These are phyloP conservation scores for Catharus fuscescens DNA, from an alignment of 2,113 vertebrate genomes.

Conservation along the genomic window DNA sequence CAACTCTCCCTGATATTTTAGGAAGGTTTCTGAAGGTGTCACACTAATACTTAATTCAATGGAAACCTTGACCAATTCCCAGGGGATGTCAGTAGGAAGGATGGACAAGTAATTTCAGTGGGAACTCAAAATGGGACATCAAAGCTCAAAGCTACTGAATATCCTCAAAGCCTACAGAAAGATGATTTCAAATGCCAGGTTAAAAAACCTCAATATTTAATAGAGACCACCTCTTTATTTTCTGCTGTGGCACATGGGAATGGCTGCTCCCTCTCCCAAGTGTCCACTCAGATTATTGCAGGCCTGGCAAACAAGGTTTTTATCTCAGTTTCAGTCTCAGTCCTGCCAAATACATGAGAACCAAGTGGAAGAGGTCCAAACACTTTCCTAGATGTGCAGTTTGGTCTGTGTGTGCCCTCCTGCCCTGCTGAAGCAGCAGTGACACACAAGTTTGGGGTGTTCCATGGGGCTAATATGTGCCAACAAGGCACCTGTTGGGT, in stretches of 20 bases:
- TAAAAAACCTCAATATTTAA: not conserved
- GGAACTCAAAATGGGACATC: not conserved
- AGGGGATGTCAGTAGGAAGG: not conserved
- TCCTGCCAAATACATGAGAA: not conserved
- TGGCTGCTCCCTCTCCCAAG: not conserved
- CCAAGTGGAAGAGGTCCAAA: not conserved
- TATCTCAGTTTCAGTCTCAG: not conserved
- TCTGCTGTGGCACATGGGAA: not conserved
- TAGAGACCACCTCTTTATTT: not conserved
- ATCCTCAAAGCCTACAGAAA: not conserved
- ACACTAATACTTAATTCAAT: not conserved
- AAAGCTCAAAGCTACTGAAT: not conserved
- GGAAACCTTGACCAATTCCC: not conserved
- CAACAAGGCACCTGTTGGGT: not conserved
- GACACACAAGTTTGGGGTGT: not conserved
- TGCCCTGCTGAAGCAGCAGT: accelerated
- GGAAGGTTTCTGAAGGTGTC: not conserved
- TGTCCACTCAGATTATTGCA: not conserved
- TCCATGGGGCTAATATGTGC: accelerated
- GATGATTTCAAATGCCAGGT: not conserved
- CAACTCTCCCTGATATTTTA: not conserved
- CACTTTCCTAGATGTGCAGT: not conserved
- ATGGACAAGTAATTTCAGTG: not conserved
- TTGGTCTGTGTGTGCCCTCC: not conserved
- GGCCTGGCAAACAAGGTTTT: not conserved